These are phyloP conservation scores for Typhlichthys eigenmanni DNA, from an alignment of 2,797 vertebrate genomes.

Conservation along the genomic window DNA sequence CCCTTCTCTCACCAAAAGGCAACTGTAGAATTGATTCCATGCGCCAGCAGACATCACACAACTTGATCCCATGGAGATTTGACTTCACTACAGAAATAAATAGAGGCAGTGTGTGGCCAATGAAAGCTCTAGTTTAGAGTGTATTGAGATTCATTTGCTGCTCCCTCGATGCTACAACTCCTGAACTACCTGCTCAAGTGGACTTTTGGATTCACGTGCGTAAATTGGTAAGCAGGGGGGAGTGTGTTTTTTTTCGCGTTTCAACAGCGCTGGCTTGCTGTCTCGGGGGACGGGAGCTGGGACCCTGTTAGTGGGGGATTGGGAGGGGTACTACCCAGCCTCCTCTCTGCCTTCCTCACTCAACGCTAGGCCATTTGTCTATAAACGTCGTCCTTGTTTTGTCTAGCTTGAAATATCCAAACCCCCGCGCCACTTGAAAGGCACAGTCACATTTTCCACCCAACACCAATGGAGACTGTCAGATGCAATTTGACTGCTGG, in stretches of 20 bases:
- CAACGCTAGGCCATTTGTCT: constrained; percentile 48
- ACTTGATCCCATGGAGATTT: constrained; percentile 61
- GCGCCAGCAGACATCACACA: constrained; percentile 65
- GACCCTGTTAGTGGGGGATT: constrained; percentile 13
- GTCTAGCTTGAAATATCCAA: constrained; percentile 58
- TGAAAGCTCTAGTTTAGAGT: constrained; percentile 64
- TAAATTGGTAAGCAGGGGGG: constrained; percentile 59
- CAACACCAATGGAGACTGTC: constrained; percentile 59
- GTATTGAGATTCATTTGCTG: constrained; percentile 69
- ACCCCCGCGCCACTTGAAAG: constrained; percentile 45
- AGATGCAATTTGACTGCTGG: constrained; percentile 50
- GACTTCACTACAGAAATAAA: constrained; percentile 70
- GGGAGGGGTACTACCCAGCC: constrained; percentile 22
- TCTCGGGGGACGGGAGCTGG: constrained; percentile 49
- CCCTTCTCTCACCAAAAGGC: constrained; percentile 70
- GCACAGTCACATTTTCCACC: constrained; percentile 64
- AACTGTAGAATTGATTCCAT: constrained; percentile 69
- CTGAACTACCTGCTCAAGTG: constrained; percentile 63
- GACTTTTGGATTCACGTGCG: constrained; percentile 61
- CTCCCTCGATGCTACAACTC: constrained; percentile 60
- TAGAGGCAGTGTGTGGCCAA: constrained; percentile 57
- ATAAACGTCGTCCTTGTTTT: constrained; percentile 50
- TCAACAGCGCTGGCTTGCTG: constrained; percentile 70
- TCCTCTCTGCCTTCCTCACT: constrained; percentile 43
- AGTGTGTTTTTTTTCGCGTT: constrained; percentile 51